Conservation (phyloP, 2,113 vertebrate species). For the Tinamus guttatus region DNA sequence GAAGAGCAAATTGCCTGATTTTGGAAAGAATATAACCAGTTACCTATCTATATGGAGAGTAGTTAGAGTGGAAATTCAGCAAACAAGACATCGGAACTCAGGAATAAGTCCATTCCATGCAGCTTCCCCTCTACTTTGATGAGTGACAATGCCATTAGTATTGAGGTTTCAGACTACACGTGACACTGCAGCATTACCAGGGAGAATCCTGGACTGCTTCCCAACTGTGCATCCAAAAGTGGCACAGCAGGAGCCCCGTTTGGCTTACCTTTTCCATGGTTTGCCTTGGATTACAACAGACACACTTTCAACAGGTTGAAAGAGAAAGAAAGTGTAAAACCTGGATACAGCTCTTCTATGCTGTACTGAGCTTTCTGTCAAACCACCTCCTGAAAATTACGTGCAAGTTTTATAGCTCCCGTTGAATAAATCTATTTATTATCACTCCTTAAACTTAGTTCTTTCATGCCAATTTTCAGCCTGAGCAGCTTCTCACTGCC, state of each 20-base stretch:
- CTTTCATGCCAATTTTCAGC: neutral
- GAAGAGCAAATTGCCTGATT: neutral
- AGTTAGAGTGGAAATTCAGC: neutral
- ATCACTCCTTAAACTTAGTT: neutral
- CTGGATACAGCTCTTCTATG: neutral
- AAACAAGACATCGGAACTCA: neutral
- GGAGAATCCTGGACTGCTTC: neutral
- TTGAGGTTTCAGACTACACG: neutral
- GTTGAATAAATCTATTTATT: neutral
- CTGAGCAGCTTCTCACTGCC: neutral
- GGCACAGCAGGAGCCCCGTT: neutral
- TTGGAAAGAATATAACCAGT: neutral
- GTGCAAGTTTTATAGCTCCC: neutral
- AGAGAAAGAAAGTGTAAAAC: neutral
- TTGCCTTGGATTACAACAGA: neutral
- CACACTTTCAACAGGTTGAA: neutral
- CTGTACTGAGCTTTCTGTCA: neutral
- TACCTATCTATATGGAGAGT: neutral
- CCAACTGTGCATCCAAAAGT: neutral
- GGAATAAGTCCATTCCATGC: neutral
- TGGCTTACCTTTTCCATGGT: neutral
- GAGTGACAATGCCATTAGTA: neutral
- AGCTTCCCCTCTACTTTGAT: neutral
- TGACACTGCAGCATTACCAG: neutral
- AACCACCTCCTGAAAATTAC: neutral